Conservation (phyloP, 2,888 invertebrate genomes). For the Selenia dentaria region DNA sequence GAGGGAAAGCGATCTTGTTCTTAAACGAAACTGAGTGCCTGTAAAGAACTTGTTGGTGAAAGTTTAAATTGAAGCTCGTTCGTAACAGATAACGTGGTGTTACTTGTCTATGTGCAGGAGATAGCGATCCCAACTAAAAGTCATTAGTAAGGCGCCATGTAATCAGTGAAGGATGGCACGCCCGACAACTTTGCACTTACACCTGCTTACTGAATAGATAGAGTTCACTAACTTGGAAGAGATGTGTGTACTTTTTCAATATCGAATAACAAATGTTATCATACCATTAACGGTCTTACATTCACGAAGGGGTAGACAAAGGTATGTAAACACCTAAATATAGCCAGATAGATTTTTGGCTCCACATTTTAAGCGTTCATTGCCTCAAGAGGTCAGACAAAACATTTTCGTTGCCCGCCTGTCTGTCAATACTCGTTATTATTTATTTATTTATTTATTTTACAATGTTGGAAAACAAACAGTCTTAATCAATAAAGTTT, state of each 20-base stretch:
- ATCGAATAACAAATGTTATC: no score
- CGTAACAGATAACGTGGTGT: constrained; percentile 41
- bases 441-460: no score
- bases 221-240: background rate
- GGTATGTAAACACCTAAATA: no score
- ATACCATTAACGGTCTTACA: no score
- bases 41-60: constrained; percentile 20
- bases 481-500: no score
- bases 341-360: no score
- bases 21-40: constrained; percentile 1
- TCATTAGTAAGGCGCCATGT: constrained; percentile 53
- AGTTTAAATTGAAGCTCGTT: constrained; percentile 36
- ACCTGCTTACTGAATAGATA: constrained; percentile 35
- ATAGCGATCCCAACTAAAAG: constrained; percentile 54
- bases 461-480: no score
- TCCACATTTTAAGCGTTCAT: no score
- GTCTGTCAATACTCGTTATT: no score
- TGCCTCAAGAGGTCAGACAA: no score
- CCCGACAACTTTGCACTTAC: constrained; percentile 56
- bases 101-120: constrained; percentile 37
- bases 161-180: constrained; percentile 53
- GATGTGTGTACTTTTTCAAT: background rate
- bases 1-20: background rate
- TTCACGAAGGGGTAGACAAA: no score
- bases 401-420: no score